Conservation (phyloP, 2,113 vertebrate genomes). For the Barbus barbus region DNA sequence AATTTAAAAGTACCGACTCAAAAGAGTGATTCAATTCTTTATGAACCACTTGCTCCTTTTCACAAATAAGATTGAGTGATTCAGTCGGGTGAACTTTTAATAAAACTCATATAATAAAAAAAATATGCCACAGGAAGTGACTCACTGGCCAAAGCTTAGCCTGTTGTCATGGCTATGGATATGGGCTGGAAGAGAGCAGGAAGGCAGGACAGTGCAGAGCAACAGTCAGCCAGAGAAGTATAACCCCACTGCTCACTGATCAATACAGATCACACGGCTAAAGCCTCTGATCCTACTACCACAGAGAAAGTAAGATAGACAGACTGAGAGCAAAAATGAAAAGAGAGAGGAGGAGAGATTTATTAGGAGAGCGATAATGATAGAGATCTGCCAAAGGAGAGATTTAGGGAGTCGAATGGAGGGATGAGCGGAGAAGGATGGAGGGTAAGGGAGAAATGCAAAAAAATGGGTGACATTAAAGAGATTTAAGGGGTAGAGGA, state of each 20-base stretch:
- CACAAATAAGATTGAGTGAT: no score
- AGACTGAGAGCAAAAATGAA: background rate
- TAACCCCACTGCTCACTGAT: conserved; percentile 35
- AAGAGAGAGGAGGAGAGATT: conserved; percentile 13
- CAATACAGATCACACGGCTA: background rate
- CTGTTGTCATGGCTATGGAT: conserved; percentile 6
- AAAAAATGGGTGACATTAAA: conserved; percentile 57
- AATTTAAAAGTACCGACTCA: no score
- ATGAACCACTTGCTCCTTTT: no score
- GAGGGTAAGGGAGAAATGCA: conserved; percentile 57
- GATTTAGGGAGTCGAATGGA: conserved; percentile 34
- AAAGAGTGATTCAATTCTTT: no score
- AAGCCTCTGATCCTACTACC: conserved; percentile 20
- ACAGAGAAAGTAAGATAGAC: background rate
- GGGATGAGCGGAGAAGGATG: conserved; percentile 49
- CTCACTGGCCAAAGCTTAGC: background rate
- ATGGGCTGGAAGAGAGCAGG: conserved; percentile 22
- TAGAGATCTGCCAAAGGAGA: conserved; percentile 26
- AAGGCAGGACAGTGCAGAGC: background rate
- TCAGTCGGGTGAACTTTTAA: no score
- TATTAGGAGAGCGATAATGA: background rate
- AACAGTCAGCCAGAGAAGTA: background rate
- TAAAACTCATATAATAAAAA: background rate
- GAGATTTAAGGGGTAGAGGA: conserved; percentile 55
- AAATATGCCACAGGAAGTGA: background rate